phyloP scores from a whole-genome alignment of 2,113 vertebrate species.

The Haemorhous mexicanus region DNA sequence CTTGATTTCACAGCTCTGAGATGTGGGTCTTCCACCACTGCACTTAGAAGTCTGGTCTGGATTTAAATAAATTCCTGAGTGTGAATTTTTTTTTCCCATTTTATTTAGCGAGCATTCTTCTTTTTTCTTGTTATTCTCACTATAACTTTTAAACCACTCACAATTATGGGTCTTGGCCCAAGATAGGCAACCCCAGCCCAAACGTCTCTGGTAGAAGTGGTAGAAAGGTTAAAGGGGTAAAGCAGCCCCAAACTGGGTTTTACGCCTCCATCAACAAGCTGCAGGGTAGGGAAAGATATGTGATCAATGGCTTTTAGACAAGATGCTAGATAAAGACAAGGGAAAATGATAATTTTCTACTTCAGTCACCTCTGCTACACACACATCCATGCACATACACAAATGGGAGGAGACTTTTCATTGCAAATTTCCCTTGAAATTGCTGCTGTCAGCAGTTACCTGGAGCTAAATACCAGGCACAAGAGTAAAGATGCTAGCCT shows the following conservation, averaged over 20 bases:
- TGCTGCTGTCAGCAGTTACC: neutral
- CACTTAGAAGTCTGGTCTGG: neutral
- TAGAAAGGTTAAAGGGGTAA: neutral
- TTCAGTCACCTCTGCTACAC: neutral
- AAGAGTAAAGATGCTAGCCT: neutral
- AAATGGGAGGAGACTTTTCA: neutral
- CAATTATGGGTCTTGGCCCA: neutral
- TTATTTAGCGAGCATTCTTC: neutral
- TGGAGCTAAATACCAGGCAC: neutral
- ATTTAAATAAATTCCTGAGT: neutral
- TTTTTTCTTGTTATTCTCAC: neutral
- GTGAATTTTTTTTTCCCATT: neutral
- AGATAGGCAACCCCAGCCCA: neutral
- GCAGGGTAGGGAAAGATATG: neutral
- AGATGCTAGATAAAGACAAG: neutral
- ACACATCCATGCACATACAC: rapidly evolving
- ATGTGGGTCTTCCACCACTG: neutral
- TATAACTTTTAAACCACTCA: neutral
- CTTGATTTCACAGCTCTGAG: neutral
- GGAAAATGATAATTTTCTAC: neutral
- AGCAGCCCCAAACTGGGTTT: neutral
- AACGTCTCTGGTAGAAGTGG: neutral
- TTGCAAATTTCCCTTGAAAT: neutral
- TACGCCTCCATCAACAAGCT: neutral
- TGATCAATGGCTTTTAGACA: neutral